Evolutionary conservation across 2,113 vertebrate genomes (phyloP).

Genomic region (Cryptoleucopteryx plumbea): DNA sequence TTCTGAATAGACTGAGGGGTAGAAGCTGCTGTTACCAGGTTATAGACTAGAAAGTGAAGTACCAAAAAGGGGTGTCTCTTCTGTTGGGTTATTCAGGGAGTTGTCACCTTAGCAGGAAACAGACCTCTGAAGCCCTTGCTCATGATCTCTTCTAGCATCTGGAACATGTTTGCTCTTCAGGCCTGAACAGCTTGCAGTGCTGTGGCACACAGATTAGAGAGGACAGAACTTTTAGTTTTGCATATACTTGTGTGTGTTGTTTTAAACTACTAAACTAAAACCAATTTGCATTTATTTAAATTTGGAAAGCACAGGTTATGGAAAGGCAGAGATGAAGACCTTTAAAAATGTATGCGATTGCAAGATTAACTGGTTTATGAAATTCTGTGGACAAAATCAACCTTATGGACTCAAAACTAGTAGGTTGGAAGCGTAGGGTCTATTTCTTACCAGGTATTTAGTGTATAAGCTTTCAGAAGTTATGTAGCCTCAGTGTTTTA

Average conservation of each 20-base stretch:
- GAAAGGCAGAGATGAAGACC: background rate
- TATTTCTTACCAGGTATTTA: background rate
- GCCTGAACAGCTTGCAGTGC: background rate
- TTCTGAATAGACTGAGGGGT: background rate
- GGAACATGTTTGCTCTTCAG: background rate
- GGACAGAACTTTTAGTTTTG: background rate
- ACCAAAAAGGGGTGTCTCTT: background rate
- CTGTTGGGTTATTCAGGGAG: background rate
- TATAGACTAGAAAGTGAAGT: background rate
- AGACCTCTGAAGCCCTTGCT: background rate
- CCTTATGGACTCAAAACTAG: background rate
- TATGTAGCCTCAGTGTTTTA: background rate
- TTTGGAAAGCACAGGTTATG: background rate
- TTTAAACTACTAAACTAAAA: background rate
- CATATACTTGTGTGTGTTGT: background rate
- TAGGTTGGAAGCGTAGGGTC: background rate
- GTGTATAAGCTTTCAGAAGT: background rate
- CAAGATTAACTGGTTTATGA: background rate
- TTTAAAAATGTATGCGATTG: background rate
- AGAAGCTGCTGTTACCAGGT: background rate
- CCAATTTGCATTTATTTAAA: background rate
- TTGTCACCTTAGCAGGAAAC: background rate
- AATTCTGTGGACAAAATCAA: background rate
- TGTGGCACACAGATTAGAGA: background rate
- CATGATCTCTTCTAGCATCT: background rate